Percentiles rank a stretch among this genome's conserved stretches.
These are phyloP conservation scores for Drosophila yooni DNA, from an alignment of 2,888 invertebrate genomes.

Conservation along the genomic window DNA sequence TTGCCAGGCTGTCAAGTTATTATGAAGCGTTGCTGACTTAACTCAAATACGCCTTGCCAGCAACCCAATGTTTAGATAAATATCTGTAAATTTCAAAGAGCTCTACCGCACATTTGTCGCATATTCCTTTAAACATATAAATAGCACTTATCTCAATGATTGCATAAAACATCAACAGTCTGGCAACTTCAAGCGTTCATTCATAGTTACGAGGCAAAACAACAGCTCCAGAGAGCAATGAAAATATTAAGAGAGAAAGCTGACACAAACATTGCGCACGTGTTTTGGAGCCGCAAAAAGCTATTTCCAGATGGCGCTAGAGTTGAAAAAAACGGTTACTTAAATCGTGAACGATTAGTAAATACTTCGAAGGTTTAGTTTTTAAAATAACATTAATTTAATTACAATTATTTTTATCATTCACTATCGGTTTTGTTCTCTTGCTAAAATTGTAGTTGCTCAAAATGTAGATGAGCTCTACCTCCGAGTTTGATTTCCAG, in stretches of 20 bases:
- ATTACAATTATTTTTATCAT: not conserved
- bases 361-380: not conserved
- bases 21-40: not conserved
- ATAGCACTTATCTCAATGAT: conserved; percentile 7
- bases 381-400: not conserved
- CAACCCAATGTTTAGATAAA: too few species aligned
- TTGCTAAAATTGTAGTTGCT: not conserved
- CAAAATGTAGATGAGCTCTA: not conserved
- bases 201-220: conserved; percentile 49
- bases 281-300: conserved; percentile 42
- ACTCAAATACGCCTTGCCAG: conserved; percentile 2
- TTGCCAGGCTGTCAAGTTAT: conserved; percentile 58
- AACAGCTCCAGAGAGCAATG: conserved; percentile 9
- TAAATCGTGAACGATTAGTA: not conserved
- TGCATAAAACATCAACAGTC: conserved; percentile 43
- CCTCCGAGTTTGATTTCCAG: not conserved
- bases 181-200: conserved; percentile 62
- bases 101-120: too few species aligned
- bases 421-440: not conserved
- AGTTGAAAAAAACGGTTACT: not conserved
- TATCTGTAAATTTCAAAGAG: fast-evolving
- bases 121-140: not conserved
- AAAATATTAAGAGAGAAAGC: conserved; percentile 16
- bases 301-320: conserved; percentile 44
- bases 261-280: conserved; percentile 43